Evolutionary conservation across 2,888 invertebrate genomes (phyloP).

Genomic region (Ametastegia equiseti): DNA sequence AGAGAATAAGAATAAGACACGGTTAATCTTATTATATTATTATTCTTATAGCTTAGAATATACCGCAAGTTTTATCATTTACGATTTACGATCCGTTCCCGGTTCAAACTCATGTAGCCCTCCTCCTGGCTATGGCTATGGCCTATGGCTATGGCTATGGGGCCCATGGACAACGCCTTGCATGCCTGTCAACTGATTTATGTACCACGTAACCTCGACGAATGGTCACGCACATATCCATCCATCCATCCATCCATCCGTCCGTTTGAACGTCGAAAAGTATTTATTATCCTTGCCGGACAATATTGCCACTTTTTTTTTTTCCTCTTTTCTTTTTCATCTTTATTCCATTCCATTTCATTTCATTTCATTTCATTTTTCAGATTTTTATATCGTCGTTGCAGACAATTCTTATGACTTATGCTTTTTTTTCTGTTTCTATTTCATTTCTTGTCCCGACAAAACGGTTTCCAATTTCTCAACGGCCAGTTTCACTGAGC

Average conservation of each 20-base stretch:
- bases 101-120: background rate
- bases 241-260: conserved; percentile 62
- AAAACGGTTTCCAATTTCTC: background rate
- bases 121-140: background rate
- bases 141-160: background rate
- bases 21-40: conserved; percentile 30
- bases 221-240: conserved; percentile 64
- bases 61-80: conserved; percentile 37
- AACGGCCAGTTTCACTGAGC: background rate
- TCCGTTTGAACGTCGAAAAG: conserved; percentile 62
- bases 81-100: conserved; percentile 43
- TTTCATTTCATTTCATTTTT: background rate
- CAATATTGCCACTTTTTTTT: conserved; percentile 23
- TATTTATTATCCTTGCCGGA: conserved; percentile 42
- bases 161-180: conserved; percentile 48
- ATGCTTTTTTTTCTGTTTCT: background rate
- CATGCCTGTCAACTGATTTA: conserved; percentile 71
- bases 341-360: background rate
- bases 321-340: background rate
- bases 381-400: background rate
- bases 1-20: background rate
- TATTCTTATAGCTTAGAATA: conserved; percentile 11
- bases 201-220: conserved; percentile 74
- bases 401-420: too few species aligned
- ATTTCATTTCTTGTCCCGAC: background rate